Evolutionary conservation across 2,888 invertebrate species (phyloP).

Genomic region (Oscheius sp.): DNA sequence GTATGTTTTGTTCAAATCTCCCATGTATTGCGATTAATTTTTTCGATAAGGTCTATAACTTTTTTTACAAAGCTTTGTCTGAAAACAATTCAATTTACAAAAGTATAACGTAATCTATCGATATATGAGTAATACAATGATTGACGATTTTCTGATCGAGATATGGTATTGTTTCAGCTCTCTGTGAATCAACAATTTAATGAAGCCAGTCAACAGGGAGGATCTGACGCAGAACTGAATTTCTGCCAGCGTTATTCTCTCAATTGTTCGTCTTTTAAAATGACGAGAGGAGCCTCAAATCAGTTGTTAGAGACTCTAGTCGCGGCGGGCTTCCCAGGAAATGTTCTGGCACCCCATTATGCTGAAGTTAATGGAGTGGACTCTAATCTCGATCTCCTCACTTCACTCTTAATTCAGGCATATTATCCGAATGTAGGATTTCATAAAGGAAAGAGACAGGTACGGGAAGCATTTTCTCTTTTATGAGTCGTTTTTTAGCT

Average conservation of each 20-base stretch:
- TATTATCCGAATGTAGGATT: conserved; percentile 95
- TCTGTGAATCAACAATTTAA: conserved; percentile 84
- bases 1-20: too few relatives aligned
- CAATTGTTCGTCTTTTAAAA: conserved; percentile 86
- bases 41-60: too few relatives aligned
- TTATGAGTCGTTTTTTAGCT: conserved; percentile 77
- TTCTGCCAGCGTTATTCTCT: conserved; percentile 93
- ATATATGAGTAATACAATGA: too few relatives aligned
- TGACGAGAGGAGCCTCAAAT: conserved; percentile 82
- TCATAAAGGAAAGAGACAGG: conserved; percentile 86
- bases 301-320: conserved; percentile 79
- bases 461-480: neutral
- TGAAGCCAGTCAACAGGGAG: conserved; percentile 73
- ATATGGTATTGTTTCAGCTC: conserved; percentile 7
- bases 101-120: too few relatives aligned
- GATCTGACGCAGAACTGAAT: conserved; percentile 77
- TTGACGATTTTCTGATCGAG: too few relatives aligned
- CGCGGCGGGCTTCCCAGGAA: conserved; percentile 87
- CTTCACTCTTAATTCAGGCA: conserved; percentile 74
- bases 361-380: conserved; percentile 76
- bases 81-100: too few relatives aligned
- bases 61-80: too few relatives aligned
- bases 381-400: conserved; percentile 80
- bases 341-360: conserved; percentile 79
- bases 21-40: too few relatives aligned